Evolutionary conservation across 1,140 invertebrate genomes (phyloP).

Genomic region (Anadara kagoshimensis): DNA sequence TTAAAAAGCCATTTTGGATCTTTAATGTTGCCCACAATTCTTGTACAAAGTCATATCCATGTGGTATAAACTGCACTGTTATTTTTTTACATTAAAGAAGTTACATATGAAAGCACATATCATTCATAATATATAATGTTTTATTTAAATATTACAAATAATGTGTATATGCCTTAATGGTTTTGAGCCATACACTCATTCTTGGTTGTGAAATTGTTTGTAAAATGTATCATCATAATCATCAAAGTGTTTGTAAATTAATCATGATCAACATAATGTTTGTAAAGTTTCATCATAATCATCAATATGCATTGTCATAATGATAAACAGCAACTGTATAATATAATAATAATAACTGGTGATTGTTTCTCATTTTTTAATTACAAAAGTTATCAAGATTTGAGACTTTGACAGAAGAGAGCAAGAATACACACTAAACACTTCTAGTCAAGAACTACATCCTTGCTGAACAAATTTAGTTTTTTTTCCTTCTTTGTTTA

Average conservation of each 20-base stretch:
- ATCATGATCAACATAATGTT: not conserved
- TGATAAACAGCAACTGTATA: not conserved
- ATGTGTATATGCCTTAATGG: no score
- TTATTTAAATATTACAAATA: no score
- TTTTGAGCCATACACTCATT: no score
- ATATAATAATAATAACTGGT: not conserved
- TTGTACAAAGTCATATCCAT: no score
- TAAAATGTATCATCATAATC: no score
- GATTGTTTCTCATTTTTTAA: not conserved
- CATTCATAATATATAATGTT: no score
- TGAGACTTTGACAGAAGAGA: not conserved
- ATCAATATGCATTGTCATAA: not conserved
- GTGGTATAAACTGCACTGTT: no score
- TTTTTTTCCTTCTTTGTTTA: not conserved
- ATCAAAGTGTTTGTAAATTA: not conserved
- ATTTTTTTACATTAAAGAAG: no score
- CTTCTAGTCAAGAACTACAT: not conserved
- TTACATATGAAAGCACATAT: no score
- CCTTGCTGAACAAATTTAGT: not conserved
- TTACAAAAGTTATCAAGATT: not conserved
- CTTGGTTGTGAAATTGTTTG: no score
- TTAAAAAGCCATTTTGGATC: no score
- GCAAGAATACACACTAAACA: conserved; percentile 2
- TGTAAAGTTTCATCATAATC: not conserved
- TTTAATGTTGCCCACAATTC: no score